These are phyloP conservation scores for Hydrozoanthus gracilis DNA, from an alignment of 92 coral and sea anemone species.

Conservation along the genomic window DNA sequence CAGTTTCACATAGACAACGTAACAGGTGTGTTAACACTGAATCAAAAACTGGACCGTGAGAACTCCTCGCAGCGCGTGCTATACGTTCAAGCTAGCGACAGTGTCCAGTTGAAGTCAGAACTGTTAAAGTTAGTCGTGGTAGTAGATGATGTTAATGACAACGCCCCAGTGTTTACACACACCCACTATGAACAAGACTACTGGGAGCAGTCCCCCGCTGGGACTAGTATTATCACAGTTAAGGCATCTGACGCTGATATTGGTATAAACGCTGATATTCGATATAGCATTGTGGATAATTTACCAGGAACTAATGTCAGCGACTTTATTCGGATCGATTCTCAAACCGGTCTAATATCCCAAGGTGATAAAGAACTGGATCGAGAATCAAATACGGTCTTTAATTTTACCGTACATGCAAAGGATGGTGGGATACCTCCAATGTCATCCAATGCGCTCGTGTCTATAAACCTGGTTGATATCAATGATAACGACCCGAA, in stretches of 20 bases:
- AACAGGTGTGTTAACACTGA: slow-evolving; percentile 77
- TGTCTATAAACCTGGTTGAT: slow-evolving; percentile 79
- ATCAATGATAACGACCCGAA: slow-evolving; percentile 84
- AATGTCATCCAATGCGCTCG: slow-evolving; percentile 56
- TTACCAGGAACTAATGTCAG: slow-evolving; percentile 50
- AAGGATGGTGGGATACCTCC: slow-evolving; percentile 74
- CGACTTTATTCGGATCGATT: slow-evolving; percentile 58
- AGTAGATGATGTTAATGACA: slow-evolving; percentile 85
- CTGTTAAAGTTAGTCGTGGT: slow-evolving; percentile 55
- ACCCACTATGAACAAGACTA: slow-evolving; percentile 56
- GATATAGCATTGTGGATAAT: slow-evolving; percentile 80
- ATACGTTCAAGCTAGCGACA: slow-evolving; percentile 73
- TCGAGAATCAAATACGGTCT: slow-evolving; percentile 59
- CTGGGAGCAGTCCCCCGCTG: slow-evolving; percentile 86
- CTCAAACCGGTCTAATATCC: slow-evolving; percentile 64
- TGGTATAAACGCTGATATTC: slow-evolving; percentile 79
- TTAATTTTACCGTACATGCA: slow-evolving; percentile 76
- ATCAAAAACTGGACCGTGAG: slow-evolving; percentile 72
- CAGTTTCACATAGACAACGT: slow-evolving; percentile 73
- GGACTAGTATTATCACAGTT: slow-evolving; percentile 75
- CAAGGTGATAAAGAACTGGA: slow-evolving; percentile 66
- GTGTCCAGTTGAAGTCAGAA: slow-evolving; percentile 62
- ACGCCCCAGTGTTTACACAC: slow-evolving; percentile 70
- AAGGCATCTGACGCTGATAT: slow-evolving; percentile 73
- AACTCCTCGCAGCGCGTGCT: slow-evolving; percentile 67